Evolutionary conservation across 2,888 invertebrate species (phyloP), one percentile per base, ranked within the genome.

Genomic region (Boloria selene): DNA sequence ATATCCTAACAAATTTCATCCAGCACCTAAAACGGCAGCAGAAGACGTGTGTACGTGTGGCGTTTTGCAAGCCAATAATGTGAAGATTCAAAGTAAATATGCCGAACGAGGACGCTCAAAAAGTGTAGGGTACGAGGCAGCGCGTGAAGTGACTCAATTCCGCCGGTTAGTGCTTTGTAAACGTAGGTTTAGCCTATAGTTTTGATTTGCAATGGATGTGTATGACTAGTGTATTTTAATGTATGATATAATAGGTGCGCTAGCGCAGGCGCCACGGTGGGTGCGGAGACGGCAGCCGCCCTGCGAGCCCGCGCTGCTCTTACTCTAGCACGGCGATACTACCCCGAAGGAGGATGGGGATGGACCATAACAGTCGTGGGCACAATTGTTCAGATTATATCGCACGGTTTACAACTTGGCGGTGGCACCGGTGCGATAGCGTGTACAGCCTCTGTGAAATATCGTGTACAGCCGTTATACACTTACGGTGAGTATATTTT

Each of bases 281-380:
- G 92, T 70, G 80, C 86, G 74, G 91, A 90, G 77, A 90, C 91
- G 6, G 85, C 89, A 64, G 88, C 89, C 7, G 91, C 88, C n/a
- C 76, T 93, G 56, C 92, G 94, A 70, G 93, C 94, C 51, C 93
- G 94, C 52, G 95, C 95, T 0, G 93, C 95, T 13, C 90, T 95
- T 61, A 93, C 95, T 54, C 91, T 95, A 54, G 94, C 95, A 65
- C 93, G 95, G 44, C 95, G 97, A 75, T 96, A 97, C 88, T 97
- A 97, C 85, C 96, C 97, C 4, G 97, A 97, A 88, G 96, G 96
- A 3, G 96, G 96, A 14, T 97, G 97, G 97, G 97, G 97, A 16
- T 97, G 96, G 96, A 94, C 96, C 60, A 94, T 97, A 67, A 94
- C 95, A 56, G 93, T 94, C 61, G 96, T 96, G 72, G 95, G 95